Evolutionary conservation across 2,888 invertebrate genomes (phyloP), one percentile per base, ranked within the genome.

Genomic region (Apodemia mormo): DNA sequence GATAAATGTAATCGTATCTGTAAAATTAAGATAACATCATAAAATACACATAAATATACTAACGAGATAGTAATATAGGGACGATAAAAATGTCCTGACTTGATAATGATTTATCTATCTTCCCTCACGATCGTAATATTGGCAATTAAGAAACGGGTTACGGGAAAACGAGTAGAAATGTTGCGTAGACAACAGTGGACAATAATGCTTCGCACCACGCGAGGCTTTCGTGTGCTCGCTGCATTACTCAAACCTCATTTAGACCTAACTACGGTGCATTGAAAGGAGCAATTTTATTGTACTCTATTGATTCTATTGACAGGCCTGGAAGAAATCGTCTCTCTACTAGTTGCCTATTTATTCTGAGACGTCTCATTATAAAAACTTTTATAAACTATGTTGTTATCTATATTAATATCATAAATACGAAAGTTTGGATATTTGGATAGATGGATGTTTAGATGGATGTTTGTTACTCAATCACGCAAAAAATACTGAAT

Each of bases 171-270:
- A 74, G 66, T 73, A 73, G 67, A 73, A 73, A 76, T 74, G 76
- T 77, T 74, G 71, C 70, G 69, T 70, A 70, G 75, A 74, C 75
- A 73, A 68, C 72, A 58, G 76, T 74, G 76, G 76, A 82, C 80
- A 83, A 84, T 78, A 80, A 79, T 79, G 77, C 74, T 66, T 77
- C 71, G 78, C 79, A 77, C 90, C 90, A 90, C 91, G 91, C 90
- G 79, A 90, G 76, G 79, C 83, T 80, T 87, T 89, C 92, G 92
- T 92, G 91, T 86, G 82, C 77, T 73, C 79, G 76, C 77, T 78
- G 84, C 92, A 92, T 93, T 90, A 93, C 89, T 93, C 92, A 92
- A 87, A 85, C 86, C 91, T 93, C 93, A 92, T 93, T 93, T 92
- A 89, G 87, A 87, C 81, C 85, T 89, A 90, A 90, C 91, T 87